Conservation (phyloP, 2,113 vertebrate genomes). For the Melanotaenia duboulayi region DNA sequence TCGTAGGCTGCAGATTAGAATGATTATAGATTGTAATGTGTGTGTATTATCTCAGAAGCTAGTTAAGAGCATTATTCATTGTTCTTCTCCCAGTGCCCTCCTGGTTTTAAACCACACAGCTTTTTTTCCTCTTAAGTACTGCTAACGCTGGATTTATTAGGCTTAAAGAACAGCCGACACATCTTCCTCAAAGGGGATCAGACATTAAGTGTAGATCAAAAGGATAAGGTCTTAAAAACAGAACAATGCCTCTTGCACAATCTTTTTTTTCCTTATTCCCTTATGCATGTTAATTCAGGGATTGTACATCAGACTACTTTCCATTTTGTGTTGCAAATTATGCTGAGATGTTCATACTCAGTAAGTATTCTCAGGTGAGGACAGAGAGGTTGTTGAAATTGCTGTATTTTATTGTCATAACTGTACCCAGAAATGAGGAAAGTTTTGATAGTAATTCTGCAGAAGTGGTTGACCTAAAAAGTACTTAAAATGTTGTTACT, state of each 20-base stretch:
- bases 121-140: slow-evolving; percentile 70
- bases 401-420: slow-evolving; percentile 9
- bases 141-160: slow-evolving; percentile 80
- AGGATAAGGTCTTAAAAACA: slow-evolving; percentile 77
- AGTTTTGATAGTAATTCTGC: neutral
- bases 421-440: neutral
- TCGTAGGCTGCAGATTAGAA: slow-evolving; percentile 58
- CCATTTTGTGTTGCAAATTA: slow-evolving; percentile 46
- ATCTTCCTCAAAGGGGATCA: slow-evolving; percentile 80
- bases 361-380: slow-evolving; percentile 27
- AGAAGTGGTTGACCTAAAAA: neutral
- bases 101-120: slow-evolving; percentile 67
- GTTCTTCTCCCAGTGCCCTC: slow-evolving; percentile 61
- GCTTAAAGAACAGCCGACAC: slow-evolving; percentile 77
- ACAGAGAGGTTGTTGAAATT: slow-evolving; percentile 4
- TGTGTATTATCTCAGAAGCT: slow-evolving; percentile 67
- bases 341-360: neutral
- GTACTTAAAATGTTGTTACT: neutral
- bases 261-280: slow-evolving; percentile 58
- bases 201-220: slow-evolving; percentile 82
- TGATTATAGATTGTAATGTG: slow-evolving; percentile 69
- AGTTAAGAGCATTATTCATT: slow-evolving; percentile 72
- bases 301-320: slow-evolving; percentile 34
- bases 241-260: slow-evolving; percentile 58
- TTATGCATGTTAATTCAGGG: slow-evolving; percentile 47